Evolutionary conservation across 2,888 invertebrate genomes (phyloP).

Genomic region (Pandemis corylana): DNA sequence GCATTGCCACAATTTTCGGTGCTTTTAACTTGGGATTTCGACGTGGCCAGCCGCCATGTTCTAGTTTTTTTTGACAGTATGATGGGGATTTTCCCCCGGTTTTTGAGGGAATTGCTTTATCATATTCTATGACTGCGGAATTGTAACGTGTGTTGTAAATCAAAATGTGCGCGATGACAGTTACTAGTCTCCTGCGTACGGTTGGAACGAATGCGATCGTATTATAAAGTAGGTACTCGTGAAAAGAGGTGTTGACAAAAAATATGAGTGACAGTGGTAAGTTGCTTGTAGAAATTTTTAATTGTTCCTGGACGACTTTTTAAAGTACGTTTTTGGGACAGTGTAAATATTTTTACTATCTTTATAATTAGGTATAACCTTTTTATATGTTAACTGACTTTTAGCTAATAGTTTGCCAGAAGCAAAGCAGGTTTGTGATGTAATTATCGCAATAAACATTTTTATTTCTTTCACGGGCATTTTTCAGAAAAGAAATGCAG

Average conservation of each 20-base stretch:
- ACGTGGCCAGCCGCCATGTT: constrained; percentile 34
- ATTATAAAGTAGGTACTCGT: no score
- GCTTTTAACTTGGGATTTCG: neutral
- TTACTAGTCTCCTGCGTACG: constrained; percentile 25
- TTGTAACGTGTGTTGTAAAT: constrained; percentile 32
- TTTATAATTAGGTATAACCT: no score
- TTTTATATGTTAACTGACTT: no score
- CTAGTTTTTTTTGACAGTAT: constrained; percentile 36
- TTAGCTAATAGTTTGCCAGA: no score
- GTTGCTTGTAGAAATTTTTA: no score
- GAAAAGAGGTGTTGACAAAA: neutral
- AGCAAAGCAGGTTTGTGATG: no score
- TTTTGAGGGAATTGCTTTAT: constrained; percentile 40
- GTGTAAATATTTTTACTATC: no score
- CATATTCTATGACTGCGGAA: constrained; percentile 41
- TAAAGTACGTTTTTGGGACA: no score
- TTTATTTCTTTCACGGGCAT: no score
- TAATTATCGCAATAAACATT: no score
- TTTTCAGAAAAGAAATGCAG: neutral
- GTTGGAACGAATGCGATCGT: neutral
- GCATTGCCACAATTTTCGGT: neutral
- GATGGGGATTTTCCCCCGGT: constrained; percentile 34
- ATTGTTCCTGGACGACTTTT: no score
- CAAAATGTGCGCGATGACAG: constrained; percentile 7
- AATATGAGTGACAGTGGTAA: no score